Base-by-base conservation (phyloP, 2,113 vertebrate species). In the Falco punctatus region DNA sequence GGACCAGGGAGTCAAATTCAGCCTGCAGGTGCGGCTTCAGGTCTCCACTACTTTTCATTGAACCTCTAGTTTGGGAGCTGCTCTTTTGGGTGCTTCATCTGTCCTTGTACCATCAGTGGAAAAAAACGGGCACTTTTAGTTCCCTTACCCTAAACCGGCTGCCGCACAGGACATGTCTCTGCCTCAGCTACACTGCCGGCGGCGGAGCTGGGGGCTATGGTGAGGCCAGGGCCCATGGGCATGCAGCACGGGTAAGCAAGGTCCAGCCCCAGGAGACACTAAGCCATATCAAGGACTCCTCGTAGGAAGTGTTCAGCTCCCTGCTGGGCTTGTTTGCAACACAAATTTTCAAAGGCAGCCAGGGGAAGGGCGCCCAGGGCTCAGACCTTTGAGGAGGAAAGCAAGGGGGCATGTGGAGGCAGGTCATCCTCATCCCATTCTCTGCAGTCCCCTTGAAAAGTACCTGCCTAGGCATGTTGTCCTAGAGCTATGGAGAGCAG, bases 381-480 rank as follows among this genome's bases (percentile, higher is more conserved):
- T 52, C 52, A 65, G 10, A 10, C 13, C 35, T 77, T 62, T 48
- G 72, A 65, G 54, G 38, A 81, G 22, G 30, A 49, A 35, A 51
- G 59, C n/a, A 65, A 64, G 27, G 58, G 72, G 32, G 18, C 2
- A 0, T n/a, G 49, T 70, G 58, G 77, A 66, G 55, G 26, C n/a
- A 64, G 49, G 32, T 46, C 27, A 42, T 54, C 42, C 28, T 81
- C 42, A 33, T 44, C 27, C 26, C 9, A 14, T 33, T 80, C 54
- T 77, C 61, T 79, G 42, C 13, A 42, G 28, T 30, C 21, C 11
- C 38, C 59, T 84, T 71, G 78, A 23, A 79, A 85, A 72, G 28
- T 8, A 20, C 57, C 23, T 7, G 0, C 14, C 23, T 67, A 52
- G 48, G 14, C 0, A 1, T 33, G 30, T 54, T 32, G 2, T 71